Conservation (phyloP, 2,797 vertebrate species). For the Cryptoprocta ferox region DNA sequence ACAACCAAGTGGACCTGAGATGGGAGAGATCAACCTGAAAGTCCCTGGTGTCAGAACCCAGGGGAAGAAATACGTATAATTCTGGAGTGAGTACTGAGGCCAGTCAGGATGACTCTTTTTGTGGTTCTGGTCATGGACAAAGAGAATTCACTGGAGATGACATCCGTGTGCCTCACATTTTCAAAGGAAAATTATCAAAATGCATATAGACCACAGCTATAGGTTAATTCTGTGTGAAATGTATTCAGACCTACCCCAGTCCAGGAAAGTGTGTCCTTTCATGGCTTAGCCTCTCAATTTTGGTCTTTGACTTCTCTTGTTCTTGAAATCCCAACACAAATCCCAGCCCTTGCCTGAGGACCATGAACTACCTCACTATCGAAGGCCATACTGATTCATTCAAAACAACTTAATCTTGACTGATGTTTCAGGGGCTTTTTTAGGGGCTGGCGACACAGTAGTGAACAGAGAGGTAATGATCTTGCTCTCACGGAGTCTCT, state of each 20-base stretch:
- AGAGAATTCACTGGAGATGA: not conserved
- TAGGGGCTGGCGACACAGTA: not conserved
- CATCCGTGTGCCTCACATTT: not conserved
- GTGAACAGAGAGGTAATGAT: not conserved
- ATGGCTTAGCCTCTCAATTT: not conserved
- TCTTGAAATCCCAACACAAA: not conserved
- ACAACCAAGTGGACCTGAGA: not conserved
- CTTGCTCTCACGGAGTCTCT: not conserved
- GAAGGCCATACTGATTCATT: not conserved
- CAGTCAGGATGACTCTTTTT: not conserved
- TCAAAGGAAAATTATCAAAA: not conserved
- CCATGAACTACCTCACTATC: not conserved
- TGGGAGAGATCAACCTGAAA: not conserved
- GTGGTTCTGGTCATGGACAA: not conserved
- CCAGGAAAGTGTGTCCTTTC: not conserved
- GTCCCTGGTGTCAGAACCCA: not conserved
- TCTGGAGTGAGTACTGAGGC: not conserved
- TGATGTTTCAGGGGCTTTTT: not conserved
- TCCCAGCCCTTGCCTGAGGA: not conserved
- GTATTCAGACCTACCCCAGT: not conserved
- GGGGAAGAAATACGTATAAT: not conserved
- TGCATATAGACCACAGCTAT: not conserved
- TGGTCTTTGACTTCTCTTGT: not conserved
- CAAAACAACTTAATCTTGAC: not conserved
- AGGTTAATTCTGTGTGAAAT: not conserved